Conservation (phyloP, 2,113 vertebrate genomes). For the Rhinolophus ferrumequinum region DNA sequence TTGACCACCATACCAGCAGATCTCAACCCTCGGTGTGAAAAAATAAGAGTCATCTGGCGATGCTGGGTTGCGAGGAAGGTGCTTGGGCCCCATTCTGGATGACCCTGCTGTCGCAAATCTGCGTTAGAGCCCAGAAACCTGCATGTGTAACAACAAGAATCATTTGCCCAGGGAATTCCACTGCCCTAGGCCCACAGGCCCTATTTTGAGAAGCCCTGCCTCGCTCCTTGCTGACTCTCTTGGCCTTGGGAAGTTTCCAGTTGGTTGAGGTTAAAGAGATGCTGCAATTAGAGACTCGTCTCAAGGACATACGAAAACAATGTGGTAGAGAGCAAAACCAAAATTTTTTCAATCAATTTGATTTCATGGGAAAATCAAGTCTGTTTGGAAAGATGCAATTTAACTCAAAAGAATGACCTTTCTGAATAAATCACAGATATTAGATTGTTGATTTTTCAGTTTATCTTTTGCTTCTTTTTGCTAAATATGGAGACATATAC, state of each 20-base stretch:
- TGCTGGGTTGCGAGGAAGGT: not conserved
- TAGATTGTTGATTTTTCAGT: not conserved
- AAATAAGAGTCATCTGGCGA: not conserved
- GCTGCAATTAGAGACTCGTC: constrained; percentile 30
- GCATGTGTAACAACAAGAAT: not conserved
- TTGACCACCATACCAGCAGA: not conserved
- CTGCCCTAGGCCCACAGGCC: not conserved
- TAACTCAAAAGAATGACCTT: constrained; percentile 49
- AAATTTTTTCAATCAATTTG: constrained; percentile 67
- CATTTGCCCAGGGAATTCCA: not conserved
- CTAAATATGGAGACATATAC: not conserved
- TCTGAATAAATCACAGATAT: constrained; percentile 50
- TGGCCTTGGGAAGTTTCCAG: constrained; percentile 24
- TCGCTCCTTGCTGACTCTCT: not conserved
- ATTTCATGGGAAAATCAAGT: constrained; percentile 62
- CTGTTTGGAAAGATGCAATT: constrained; percentile 55
- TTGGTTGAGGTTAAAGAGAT: constrained; percentile 38
- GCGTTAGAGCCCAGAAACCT: not conserved
- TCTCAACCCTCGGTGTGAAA: not conserved
- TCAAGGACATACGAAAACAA: constrained; percentile 39
- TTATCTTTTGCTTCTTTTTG: constrained; percentile 27
- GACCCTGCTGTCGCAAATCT: not conserved
- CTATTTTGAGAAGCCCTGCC: not conserved
- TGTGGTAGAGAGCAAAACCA: constrained; percentile 48
- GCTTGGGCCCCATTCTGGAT: not conserved